Conservation (phyloP, 2,113 vertebrate genomes). For the Clarias gariepinus region DNA sequence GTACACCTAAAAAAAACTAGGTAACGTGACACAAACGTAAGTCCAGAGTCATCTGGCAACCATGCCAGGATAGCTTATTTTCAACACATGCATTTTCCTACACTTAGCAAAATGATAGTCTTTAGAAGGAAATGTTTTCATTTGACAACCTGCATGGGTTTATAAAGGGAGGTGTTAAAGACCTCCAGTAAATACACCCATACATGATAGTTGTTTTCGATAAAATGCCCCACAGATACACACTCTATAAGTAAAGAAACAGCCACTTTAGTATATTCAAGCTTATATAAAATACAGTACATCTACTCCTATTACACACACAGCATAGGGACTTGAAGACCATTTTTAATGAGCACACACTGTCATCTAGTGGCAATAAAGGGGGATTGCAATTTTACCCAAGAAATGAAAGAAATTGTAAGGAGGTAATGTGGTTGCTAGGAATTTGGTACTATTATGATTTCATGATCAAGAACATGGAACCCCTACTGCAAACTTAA, state of each 20-base stretch:
- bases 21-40: neutral
- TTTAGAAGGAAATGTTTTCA: neutral
- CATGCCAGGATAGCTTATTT: neutral
- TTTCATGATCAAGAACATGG: neutral
- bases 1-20: too few species aligned
- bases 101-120: neutral
- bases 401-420: neutral
- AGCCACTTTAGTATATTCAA: neutral
- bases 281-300: neutral
- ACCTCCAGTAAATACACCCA: neutral
- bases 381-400: neutral
- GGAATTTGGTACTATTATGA: neutral
- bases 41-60: neutral
- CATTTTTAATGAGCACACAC: slow-evolving; percentile 17
- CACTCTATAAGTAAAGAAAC: neutral
- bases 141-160: neutral
- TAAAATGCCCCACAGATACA: neutral
- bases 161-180: neutral
- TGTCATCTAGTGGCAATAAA: slow-evolving; percentile 50
- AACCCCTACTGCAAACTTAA: neutral
- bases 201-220: neutral
- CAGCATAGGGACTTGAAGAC: too few species aligned
- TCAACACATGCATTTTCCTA: neutral
- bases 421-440: neutral
- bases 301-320: neutral